Evolutionary conservation across 2,113 vertebrate genomes (phyloP), one percentile per base, ranked within the genome.

Genomic region (Leuciscus idus): DNA sequence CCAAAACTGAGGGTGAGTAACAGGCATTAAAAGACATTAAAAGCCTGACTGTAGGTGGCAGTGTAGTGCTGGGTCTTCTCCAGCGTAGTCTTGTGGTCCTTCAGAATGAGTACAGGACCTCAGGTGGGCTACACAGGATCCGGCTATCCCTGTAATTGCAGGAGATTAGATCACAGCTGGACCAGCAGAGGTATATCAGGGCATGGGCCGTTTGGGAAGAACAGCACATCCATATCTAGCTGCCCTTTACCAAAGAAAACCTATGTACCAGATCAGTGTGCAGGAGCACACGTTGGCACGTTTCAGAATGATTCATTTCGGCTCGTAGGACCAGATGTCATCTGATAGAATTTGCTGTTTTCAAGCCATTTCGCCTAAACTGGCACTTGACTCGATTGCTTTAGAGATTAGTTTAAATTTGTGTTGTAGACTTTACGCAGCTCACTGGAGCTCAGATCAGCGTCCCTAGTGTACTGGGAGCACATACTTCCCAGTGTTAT

Each of bases 321-420:
- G 55, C 72, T 43, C 2, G 9, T 48, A 30, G 57, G 72, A 84
- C n/a, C 70, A 87, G 55, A 75, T 50, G 39, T 50, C 30, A 81
- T 12, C 36, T 46, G 72, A 84, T 52, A 84, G 8, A 84, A 59
- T 50, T 87, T 84, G 66, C 75, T 66, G 84, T 84, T 84, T 84
- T 81, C 48, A 50, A 55, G 30, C 26, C 76, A 75, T 74, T 59
- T 23, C 2, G 11, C 72, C 36, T 73, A 43, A 74, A 75, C 82
- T 79, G 33, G 30, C 39, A 72, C 59, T 48, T 39, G 75, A 48
- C 78, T 64, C 13, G 33, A 46, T 72, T 84, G 17, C 64, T 84
- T 28, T 11, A 80, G 84, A 87, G 78, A 81, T 26, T 83, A 55
- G 50, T 84, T 57, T 12, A 19, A 9, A 55, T 74, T 64, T 46